Percentiles rank a stretch among this genome's conserved stretches.
phyloP scores from a whole-genome alignment of 2,888 invertebrate species.

The Xestia xanthographa region DNA sequence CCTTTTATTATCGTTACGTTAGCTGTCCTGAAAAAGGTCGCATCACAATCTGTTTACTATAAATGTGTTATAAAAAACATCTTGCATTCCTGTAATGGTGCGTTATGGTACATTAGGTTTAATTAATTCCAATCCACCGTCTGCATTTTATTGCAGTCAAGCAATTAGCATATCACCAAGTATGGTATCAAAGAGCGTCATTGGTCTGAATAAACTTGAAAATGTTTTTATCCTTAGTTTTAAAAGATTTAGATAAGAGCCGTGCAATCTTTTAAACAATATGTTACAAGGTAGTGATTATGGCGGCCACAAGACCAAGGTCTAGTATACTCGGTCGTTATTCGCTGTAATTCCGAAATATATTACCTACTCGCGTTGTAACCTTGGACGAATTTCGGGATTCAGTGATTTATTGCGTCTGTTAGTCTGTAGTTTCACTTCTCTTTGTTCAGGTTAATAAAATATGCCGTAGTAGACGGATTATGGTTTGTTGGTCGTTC shows the following conservation, averaged over 20 bases:
- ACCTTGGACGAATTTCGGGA: conserved; percentile 37
- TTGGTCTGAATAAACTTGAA: conserved; percentile 36
- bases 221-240: conserved; percentile 17
- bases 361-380: conserved; percentile 13
- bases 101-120: conserved; percentile 29
- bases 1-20: conserved; percentile 11
- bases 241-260: conserved; percentile 42
- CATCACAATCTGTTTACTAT: conserved; percentile 20
- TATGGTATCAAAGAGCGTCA: conserved; percentile 25
- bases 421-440: conserved; percentile 18
- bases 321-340: conserved; percentile 31
- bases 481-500: background rate
- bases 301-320: conserved; percentile 55
- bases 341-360: conserved; percentile 44
- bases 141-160: conserved; percentile 58
- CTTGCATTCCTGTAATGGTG: conserved; percentile 18
- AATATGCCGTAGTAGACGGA: background rate
- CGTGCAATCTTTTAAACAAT: conserved; percentile 35
- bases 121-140: conserved; percentile 41
- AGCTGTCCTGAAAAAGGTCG: conserved; percentile 9
- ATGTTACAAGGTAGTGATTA: conserved; percentile 48
- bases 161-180: conserved; percentile 46
- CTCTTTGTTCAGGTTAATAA: background rate
- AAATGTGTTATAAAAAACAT: conserved; percentile 19
- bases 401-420: conserved; percentile 9